Base-by-base conservation (phyloP, 1,140 invertebrate genomes). In the Temnothorax longispinosus region DNA sequence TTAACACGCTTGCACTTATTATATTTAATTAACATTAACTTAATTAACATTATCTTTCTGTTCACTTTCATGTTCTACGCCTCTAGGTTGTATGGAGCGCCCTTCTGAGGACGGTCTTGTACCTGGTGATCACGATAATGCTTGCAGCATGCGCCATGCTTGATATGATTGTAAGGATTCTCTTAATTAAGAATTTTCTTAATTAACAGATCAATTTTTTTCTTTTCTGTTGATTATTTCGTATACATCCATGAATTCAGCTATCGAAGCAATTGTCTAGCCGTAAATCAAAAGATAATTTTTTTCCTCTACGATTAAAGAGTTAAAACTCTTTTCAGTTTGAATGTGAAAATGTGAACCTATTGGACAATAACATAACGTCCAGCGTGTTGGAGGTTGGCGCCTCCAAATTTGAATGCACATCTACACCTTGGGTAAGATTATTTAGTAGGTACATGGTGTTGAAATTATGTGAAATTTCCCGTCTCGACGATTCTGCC, bases 351-450 rank as follows among this genome's bases (percentile, higher is more conserved):
- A 93, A 92, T 84, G 69, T 88, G 35, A 81, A 93, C 56, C 72
- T 90, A n/a, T 77, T 77, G 7, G 87, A 72, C 10, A 92, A 93
- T 47, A 93, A 94, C 62, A 67, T 88, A 21, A 94, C 93, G 0
- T 91, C 92, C 10, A 93, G 38, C 67, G 81, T 93, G 54, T 47
- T 88, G 3, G 85, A 81, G 15, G 72, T 74, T n/a, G 86, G 88
- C 7, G 86, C 86, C 7, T 74, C 90, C 6, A 89, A 93, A 41
- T 47, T 93, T 32, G 90, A 93, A 7, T 95, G 94, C 56, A 85
- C 92, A 27, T 85, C 90, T 52, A 96, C 96, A 90, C 96, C 97
- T 86, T 97, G 97, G 97, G 97, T 97, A 96, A 96, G 95, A 92
- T 89, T 88, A 65, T 92, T 92, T 92, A 87, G 74, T 87, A 89